Conservation (phyloP, 1,140 invertebrate species). For the Brachionus paranguensis region DNA sequence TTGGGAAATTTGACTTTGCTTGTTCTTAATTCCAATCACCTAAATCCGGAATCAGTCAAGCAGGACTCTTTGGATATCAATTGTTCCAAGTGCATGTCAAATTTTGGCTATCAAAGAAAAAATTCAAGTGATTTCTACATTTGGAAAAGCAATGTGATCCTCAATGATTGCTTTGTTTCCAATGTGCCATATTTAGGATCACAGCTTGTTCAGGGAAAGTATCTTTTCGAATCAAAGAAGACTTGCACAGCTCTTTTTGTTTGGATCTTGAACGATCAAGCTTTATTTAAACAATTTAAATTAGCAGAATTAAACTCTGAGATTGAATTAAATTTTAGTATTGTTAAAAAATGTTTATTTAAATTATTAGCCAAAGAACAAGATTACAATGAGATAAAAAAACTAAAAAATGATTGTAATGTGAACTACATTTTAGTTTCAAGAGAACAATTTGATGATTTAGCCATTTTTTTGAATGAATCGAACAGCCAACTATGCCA, state of each 20-base stretch:
- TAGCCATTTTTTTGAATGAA: background rate
- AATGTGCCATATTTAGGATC: background rate
- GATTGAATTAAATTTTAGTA: background rate
- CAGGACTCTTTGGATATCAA: background rate
- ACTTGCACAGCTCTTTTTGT: background rate
- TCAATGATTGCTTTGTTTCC: background rate
- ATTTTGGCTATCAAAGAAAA: background rate
- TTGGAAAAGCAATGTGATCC: background rate
- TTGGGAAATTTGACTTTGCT: background rate
- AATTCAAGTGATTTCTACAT: background rate
- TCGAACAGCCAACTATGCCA: background rate
- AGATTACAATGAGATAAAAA: background rate
- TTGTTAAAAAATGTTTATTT: slow-evolving; percentile 2
- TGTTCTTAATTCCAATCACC: background rate
- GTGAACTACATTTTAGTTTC: background rate
- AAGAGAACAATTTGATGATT: background rate
- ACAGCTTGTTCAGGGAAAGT: background rate
- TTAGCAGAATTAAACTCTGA: background rate
- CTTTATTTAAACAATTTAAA: background rate
- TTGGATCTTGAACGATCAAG: slow-evolving; percentile 30
- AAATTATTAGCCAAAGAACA: background rate
- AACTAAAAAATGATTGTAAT: slow-evolving; percentile 22
- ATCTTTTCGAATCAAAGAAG: background rate
- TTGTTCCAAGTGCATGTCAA: background rate
- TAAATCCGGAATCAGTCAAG: background rate